These are phyloP conservation scores for Hermetia illucens DNA, from an alignment of 1,140 invertebrate genomes.

Conservation along the genomic window DNA sequence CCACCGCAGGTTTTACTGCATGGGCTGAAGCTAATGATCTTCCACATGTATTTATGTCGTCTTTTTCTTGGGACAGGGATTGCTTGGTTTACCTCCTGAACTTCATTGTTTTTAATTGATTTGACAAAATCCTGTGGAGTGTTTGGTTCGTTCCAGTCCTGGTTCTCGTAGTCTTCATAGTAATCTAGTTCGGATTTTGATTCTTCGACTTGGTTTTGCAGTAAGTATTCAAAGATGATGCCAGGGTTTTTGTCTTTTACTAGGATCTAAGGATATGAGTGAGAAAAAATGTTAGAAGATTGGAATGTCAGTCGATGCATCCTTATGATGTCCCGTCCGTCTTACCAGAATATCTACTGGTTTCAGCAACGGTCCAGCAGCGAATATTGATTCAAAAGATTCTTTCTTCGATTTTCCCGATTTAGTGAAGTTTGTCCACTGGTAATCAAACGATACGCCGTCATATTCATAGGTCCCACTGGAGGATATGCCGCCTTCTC, in stretches of 20 bases:
- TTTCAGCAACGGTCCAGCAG: conserved; percentile 13
- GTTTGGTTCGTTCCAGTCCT: conserved; percentile 15
- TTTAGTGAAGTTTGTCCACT: conserved; percentile 32
- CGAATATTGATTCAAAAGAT: conserved; percentile 6
- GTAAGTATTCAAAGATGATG: conserved; percentile 73
- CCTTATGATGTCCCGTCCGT: background rate
- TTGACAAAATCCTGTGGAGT: conserved; percentile 7
- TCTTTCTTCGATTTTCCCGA: conserved; percentile 5
- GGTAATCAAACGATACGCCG: conserved; percentile 63
- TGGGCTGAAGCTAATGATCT: conserved; percentile 54
- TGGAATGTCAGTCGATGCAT: background rate
- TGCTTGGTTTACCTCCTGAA: conserved; percentile 1
- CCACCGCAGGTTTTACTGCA: conserved; percentile 68
- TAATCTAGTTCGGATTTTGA: conserved; percentile 24
- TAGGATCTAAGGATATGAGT: conserved; percentile 40
- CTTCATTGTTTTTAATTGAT: conserved; percentile 5
- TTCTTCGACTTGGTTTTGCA: too few relatives aligned
- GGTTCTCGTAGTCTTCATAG: conserved; percentile 13
- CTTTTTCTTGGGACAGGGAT: conserved; percentile 29
- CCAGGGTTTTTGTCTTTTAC: conserved; percentile 59
- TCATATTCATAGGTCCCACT: conserved; percentile 59
- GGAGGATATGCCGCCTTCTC: conserved; percentile 50
- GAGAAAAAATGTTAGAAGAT: background rate
- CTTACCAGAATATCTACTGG: conserved; percentile 15
- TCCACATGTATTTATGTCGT: conserved; percentile 54